These are phyloP conservation scores for Hemichromis elongatus DNA, from an alignment of 2,113 vertebrate species.

Conservation along the genomic window DNA sequence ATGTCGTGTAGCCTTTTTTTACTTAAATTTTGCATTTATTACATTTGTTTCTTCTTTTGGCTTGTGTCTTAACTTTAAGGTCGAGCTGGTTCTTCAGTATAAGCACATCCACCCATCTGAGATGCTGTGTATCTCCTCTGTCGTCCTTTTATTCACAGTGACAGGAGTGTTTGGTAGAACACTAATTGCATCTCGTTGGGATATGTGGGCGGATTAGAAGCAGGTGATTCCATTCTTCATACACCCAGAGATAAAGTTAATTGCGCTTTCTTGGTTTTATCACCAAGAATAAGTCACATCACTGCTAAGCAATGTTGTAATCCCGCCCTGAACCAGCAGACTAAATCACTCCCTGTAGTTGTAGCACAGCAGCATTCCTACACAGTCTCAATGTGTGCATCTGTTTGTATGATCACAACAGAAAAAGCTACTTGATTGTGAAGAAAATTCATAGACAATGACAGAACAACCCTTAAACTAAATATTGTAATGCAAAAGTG, in stretches of 20 bases:
- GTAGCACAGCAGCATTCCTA: background rate
- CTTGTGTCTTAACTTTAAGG: background rate
- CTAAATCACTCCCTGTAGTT: background rate
- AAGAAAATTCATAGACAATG: background rate
- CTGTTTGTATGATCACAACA: background rate
- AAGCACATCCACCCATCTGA: background rate
- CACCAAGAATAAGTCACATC: background rate
- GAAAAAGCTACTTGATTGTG: background rate
- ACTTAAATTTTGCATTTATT: background rate
- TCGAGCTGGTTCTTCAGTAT: background rate
- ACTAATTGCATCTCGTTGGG: constrained; percentile 51
- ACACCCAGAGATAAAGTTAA: background rate
- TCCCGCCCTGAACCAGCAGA: background rate
- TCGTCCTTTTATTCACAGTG: constrained; percentile 15
- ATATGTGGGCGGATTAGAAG: constrained; percentile 31
- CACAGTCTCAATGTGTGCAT: background rate
- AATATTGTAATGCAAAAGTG: background rate
- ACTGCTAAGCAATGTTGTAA: background rate
- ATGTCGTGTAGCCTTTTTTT: background rate
- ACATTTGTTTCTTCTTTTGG: background rate
- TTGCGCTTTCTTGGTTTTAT: background rate
- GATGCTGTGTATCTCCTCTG: background rate
- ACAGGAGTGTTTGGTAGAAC: constrained; percentile 27
- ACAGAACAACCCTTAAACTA: background rate
- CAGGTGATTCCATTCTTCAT: constrained; percentile 1